Base-by-base conservation (phyloP, 2,113 vertebrate genomes). In the Saimiri boliviensis region DNA sequence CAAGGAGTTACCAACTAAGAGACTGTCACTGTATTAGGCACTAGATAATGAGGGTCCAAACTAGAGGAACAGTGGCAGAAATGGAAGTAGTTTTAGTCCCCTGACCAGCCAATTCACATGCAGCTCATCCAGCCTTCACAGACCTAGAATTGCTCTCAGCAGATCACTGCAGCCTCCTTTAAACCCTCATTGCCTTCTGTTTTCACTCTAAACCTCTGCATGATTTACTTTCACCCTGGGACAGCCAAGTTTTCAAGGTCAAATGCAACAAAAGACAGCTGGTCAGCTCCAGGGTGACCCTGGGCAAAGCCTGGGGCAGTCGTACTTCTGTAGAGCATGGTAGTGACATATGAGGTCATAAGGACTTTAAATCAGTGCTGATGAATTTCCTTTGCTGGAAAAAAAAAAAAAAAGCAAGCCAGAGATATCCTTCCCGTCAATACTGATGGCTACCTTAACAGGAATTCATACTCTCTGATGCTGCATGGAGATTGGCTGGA, bases 201-300 rank as follows among this genome's bases (percentile, higher is more conserved):
- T 96, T 73, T 49, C 71, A 73, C 60, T 68, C 74, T 86, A 89
- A 94, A 94, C 37, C 52, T 89, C 77, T 58, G 40, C 20, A 42
- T 52, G 86, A 93, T 96, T 98, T 93, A 96, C 76, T 95, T 86
- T 83, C 35, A 79, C 83, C 79, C 91, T 86, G 63, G 60, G 89
- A 95, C 58, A 71, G 73, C 35, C 23, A 42, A 10, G 54, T 83
- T 88, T 96, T 94, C 93, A 97, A 96, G 95, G 97, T 97, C 89
- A 96, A 94, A 94, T 76, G 49, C 91, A 97, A 96, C 54, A 92
- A 89, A 97, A 97, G 86, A 97, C 86, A 95, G 83, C 30, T 91
- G 94, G 93, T 93, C 89, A 85, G 86, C 70, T 93, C 79, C 80
- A 66, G 37, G 49, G 37, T 89, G 70, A 97, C 83, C 73, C 40